phyloP scores from a whole-genome alignment of 23 tunicate species.

The Trididemnum miniatum region DNA sequence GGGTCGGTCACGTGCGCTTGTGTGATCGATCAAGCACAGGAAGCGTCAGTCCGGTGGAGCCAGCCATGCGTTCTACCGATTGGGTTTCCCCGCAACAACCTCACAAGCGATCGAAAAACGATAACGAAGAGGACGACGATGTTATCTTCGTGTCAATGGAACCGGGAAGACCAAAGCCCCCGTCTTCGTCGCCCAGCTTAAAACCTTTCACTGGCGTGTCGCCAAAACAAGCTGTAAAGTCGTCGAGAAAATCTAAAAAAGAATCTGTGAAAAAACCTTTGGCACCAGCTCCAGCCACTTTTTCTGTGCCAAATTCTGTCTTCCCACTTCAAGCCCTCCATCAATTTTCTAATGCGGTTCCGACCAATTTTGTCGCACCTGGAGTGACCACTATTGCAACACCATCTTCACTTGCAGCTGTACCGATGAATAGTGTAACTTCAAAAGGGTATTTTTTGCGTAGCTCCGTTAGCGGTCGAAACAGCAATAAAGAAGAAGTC shows the following conservation, averaged over 20 bases:
- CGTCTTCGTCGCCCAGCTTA: not conserved
- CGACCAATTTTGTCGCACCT: not conserved
- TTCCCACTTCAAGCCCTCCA: not conserved
- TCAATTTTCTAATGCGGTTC: not conserved
- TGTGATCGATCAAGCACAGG: constrained; percentile 51
- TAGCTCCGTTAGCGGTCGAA: constrained; percentile 39
- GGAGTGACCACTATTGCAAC: not conserved
- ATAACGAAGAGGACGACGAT: constrained; percentile 68
- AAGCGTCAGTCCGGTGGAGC: constrained; percentile 48
- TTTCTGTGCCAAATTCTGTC: not conserved
- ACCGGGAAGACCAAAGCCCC: constrained; percentile 23
- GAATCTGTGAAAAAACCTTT: constrained; percentile 9
- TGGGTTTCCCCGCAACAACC: constrained; percentile 46
- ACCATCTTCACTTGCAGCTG: constrained; percentile 9
- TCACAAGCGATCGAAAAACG: constrained; percentile 81
- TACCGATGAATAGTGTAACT: not conserved
- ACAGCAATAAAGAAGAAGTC: not conserved
- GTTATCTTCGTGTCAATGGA: constrained; percentile 69
- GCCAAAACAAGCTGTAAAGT: constrained; percentile 2
- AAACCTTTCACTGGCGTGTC: constrained; percentile 28
- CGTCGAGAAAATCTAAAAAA: constrained; percentile 29
- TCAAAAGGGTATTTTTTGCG: constrained; percentile 58
- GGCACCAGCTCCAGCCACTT: constrained; percentile 16
- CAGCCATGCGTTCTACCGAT: not conserved
- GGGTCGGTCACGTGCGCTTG: constrained; percentile 61